Conservation (phyloP, 2,888 invertebrate species). For the Poecilus cupreus region DNA sequence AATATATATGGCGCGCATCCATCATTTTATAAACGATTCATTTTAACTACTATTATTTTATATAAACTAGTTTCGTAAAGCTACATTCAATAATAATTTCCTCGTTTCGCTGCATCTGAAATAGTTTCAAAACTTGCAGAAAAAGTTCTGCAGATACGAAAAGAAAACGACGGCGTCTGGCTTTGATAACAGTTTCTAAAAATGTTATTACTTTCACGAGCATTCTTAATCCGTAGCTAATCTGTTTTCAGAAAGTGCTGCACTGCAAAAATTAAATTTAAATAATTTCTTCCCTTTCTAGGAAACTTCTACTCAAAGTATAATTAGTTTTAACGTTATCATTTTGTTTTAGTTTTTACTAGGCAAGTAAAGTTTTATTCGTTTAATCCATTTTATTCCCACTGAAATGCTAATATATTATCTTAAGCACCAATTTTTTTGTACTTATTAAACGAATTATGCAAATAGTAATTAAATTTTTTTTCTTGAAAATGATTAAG, state of each 20-base stretch:
- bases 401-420: not conserved
- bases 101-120: slow-evolving; percentile 17
- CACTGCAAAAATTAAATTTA: slow-evolving; percentile 62
- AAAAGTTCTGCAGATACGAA: not conserved
- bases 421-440: too few relatives aligned
- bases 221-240: slow-evolving; percentile 62
- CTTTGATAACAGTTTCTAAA: slow-evolving; percentile 47
- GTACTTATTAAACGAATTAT: too few relatives aligned
- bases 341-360: slow-evolving; percentile 16
- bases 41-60: slow-evolving; percentile 33
- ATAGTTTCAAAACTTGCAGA: slow-evolving; percentile 39
- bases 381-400: slow-evolving; percentile 1
- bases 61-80: not conserved
- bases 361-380: not conserved
- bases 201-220: slow-evolving; percentile 55
- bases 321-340: slow-evolving; percentile 61
- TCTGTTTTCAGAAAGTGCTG: slow-evolving; percentile 61
- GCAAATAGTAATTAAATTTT: too few relatives aligned
- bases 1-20: slow-evolving; percentile 19
- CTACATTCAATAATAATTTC: slow-evolving; percentile 21
- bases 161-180: slow-evolving; percentile 23
- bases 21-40: slow-evolving; percentile 28
- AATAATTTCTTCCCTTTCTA: slow-evolving; percentile 58
- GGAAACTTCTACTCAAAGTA: slow-evolving; percentile 61
- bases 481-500: too few relatives aligned